These are phyloP conservation scores for Biston betularia DNA, from an alignment of 2,888 invertebrate genomes.

Conservation along the genomic window DNA sequence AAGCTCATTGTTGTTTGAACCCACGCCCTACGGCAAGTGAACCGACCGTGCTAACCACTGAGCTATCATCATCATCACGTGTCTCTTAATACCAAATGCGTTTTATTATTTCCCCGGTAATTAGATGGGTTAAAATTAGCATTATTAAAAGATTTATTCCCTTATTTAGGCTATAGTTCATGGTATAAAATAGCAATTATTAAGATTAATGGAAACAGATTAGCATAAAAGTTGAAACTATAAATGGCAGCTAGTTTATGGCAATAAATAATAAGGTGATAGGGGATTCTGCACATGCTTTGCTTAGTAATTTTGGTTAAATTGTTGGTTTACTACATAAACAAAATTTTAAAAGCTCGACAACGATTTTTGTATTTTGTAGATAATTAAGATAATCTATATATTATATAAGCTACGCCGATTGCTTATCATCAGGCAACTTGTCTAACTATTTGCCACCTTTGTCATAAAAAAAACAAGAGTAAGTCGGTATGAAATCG, in stretches of 20 bases:
- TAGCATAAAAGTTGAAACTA: conserved; percentile 20
- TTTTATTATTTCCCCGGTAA: conserved; percentile 12
- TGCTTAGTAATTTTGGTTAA: not conserved
- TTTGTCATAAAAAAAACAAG: too few species aligned
- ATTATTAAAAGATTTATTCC: conserved; percentile 16
- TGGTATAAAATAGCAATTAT: conserved; percentile 19
- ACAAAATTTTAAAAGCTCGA: not conserved
- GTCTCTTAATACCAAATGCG: not conserved
- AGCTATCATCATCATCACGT: too few species aligned
- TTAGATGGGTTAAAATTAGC: conserved; percentile 19
- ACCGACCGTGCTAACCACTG: too few species aligned
- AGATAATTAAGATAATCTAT: too few species aligned
- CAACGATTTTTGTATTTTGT: too few species aligned
- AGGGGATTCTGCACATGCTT: conserved; percentile 6
- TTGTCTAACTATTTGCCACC: too few species aligned
- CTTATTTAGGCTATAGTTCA: conserved; percentile 13
- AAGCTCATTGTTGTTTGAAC: too few species aligned
- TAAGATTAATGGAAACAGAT: conserved; percentile 14
- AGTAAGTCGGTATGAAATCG: too few species aligned
- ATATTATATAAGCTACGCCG: too few species aligned
- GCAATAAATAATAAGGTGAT: conserved; percentile 4
- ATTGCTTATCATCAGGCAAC: too few species aligned
- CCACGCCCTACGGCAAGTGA: too few species aligned
- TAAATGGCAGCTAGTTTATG: conserved; percentile 1
- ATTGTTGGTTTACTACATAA: not conserved